Base-by-base conservation (phyloP, 2,113 vertebrate species). In the Malurus cyaneus region DNA sequence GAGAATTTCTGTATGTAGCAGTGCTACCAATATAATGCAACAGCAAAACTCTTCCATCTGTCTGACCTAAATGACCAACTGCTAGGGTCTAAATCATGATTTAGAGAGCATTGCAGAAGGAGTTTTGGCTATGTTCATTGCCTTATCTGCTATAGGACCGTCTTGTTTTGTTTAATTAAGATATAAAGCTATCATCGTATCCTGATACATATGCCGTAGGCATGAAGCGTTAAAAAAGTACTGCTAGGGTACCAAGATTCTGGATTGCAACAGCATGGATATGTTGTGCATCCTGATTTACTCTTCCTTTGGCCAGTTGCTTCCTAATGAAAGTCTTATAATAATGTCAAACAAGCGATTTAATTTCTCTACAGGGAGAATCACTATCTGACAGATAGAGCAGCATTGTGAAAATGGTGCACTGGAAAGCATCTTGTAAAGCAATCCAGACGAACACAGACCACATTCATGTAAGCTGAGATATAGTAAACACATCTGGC, bases 341-440 rank as follows among this genome's bases (percentile, higher is more conserved):
- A 94, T 59, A 84, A 78, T 53, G 62, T 70, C 36, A 70, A 91
- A 72, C 4, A 77, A 83, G 18, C 21, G n/a, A 65, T 69, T 62
- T 86, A 72, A 85, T 85, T 90, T 95, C 62, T 94, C 50, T 70
- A n/a, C 61, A 80, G 50, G 50, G 23, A 83, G 41, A 88, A 65
- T 67, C n/a, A n/a, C 36, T n/a, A n/a, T 82, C 49, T 72, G 28
- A 53, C n/a, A n/a, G n/a, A 46, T 61, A 56, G 24, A 83, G 18
- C 41, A 69, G 1, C 5, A 36, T 92, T 92, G 72, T 0, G 1
- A n/a, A 49, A 80, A 80, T 57, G 67, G 49, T 25, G n/a, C 39
- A 54, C 25, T 74, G 52, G 39, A 85, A 93, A 85, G 9, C 12
- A 19, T 78, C 56, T 74, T 82, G 57, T 36, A 77, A 82, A 90